Percentiles rank a stretch among this genome's conserved stretches.
Conservation (phyloP, 2,797 vertebrate genomes). For the Zenarchopterus dispar region DNA sequence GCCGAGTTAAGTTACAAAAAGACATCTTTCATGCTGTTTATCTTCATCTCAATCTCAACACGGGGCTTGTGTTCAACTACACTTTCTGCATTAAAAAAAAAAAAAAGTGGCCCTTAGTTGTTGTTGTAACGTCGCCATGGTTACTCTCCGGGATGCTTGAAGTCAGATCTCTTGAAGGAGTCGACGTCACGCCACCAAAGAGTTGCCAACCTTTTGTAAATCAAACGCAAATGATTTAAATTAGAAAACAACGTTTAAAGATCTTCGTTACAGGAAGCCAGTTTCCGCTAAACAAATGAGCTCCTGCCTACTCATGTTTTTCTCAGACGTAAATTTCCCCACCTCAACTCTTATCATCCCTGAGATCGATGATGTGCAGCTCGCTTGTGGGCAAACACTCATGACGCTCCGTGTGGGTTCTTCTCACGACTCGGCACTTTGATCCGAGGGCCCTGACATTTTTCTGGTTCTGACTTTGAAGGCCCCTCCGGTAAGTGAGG, state of each 20-base stretch:
- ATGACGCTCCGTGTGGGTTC: slow-evolving; percentile 31
- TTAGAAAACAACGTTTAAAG: slow-evolving; percentile 2
- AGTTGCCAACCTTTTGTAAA: neutral
- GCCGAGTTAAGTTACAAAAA: slow-evolving; percentile 30
- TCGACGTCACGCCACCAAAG: too few relatives aligned
- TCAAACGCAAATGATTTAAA: neutral
- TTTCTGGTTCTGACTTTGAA: neutral
- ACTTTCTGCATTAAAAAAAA: neutral
- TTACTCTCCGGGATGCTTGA: too few relatives aligned
- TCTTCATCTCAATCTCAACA: slow-evolving; percentile 22
- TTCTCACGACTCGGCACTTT: slow-evolving; percentile 24
- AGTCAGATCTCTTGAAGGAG: too few relatives aligned
- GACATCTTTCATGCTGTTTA: neutral
- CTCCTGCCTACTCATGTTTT: slow-evolving; percentile 39
- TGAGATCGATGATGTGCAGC: slow-evolving; percentile 52
- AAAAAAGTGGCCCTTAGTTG: too few relatives aligned
- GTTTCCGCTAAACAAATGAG: slow-evolving; percentile 37
- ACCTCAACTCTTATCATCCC: slow-evolving; percentile 58
- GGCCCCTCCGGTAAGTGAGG: neutral
- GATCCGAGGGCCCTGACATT: slow-evolving; percentile 1
- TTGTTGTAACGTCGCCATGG: too few relatives aligned
- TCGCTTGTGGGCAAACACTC: slow-evolving; percentile 1
- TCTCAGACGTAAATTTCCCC: slow-evolving; percentile 67
- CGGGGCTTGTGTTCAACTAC: rapidly evolving
- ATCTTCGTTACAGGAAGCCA: slow-evolving; percentile 34